These are phyloP conservation scores for Lamprologus callipterus DNA, from an alignment of 2,113 vertebrate genomes.

Conservation along the genomic window DNA sequence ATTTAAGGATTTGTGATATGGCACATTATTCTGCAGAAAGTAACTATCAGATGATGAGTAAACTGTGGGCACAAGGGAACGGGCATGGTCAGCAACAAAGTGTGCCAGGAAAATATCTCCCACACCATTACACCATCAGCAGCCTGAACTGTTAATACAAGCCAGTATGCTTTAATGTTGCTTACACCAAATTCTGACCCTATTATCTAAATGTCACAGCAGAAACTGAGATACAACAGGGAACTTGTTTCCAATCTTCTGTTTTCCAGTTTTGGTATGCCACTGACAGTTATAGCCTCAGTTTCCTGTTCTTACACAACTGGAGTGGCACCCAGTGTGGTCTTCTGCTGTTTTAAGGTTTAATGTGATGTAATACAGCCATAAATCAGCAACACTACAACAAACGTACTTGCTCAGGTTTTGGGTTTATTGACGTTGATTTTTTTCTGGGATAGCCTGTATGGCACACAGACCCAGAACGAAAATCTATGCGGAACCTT, in stretches of 20 bases:
- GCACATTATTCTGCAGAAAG: neutral
- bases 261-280: neutral
- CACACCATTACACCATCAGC: neutral
- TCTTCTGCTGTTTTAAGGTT: neutral
- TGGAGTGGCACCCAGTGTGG: neutral
- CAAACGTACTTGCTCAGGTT: neutral
- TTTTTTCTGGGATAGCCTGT: accelerated
- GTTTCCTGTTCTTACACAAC: neutral
- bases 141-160: neutral
- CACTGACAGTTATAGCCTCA: neutral
- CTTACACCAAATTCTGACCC: neutral
- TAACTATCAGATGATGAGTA: neutral
- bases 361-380: neutral
- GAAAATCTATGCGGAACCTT: neutral
- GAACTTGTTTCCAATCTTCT: neutral
- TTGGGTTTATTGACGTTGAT: neutral
- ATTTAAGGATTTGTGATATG: neutral
- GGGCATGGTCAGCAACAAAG: neutral
- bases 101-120: neutral
- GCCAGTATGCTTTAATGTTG: neutral
- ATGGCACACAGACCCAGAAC: neutral
- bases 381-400: neutral
- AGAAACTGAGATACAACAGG: neutral
- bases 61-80: neutral
- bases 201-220: neutral